Evolutionary conservation across 2,888 invertebrate species (phyloP).

Genomic region (Gisinianus flammeolus): DNA sequence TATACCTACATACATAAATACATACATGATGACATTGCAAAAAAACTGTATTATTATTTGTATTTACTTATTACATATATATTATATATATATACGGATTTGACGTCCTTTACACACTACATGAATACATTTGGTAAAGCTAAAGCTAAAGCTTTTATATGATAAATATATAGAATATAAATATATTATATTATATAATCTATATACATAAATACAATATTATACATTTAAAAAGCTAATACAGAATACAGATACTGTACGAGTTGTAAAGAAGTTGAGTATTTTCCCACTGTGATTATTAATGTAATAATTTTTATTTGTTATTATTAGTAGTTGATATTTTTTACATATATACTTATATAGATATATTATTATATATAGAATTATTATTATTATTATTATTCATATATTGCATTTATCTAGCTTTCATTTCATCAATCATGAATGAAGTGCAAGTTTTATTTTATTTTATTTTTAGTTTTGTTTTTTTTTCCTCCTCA

Average conservation of each 20-base stretch:
- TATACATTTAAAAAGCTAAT: no score
- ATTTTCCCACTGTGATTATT: constrained; percentile 21
- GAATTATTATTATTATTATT: not conserved
- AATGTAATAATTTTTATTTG: constrained; percentile 19
- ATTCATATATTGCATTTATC: constrained; percentile 10
- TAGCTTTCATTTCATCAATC: not conserved
- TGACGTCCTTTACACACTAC: no score
- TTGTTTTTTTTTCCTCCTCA: not conserved
- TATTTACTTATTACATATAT: not conserved
- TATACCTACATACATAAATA: not conserved
- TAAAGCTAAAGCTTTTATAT: no score
- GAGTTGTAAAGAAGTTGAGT: constrained; percentile 11
- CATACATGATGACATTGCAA: not conserved
- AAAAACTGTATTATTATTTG: constrained; percentile 9
- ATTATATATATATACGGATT: not conserved
- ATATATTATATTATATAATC: not conserved
- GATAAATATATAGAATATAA: not conserved
- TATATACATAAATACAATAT: not conserved
- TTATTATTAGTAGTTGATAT: constrained; percentile 1
- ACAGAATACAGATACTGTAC: no score
- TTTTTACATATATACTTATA: not conserved
- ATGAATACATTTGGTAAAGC: no score
- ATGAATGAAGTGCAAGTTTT: not conserved
- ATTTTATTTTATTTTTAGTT: not conserved
- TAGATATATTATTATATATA: not conserved